Conservation (phyloP, 2,797 vertebrate genomes). For the Pangasius sanitwongsei region DNA sequence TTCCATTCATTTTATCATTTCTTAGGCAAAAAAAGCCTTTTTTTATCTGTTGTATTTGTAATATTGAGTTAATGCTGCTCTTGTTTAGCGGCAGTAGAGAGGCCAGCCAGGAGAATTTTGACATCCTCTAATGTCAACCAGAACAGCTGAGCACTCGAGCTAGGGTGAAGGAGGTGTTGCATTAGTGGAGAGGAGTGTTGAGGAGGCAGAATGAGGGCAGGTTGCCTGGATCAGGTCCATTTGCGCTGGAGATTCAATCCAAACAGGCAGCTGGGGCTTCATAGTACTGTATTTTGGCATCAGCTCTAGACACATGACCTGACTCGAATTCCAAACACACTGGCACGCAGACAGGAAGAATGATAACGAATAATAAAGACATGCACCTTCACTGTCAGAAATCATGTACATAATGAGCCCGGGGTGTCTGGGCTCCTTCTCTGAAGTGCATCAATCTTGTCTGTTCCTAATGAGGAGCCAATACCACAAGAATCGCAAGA, state of each 20-base stretch:
- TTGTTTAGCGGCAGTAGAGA: not conserved
- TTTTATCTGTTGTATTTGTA: not conserved
- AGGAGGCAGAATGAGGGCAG: constrained; percentile 1
- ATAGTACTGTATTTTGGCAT: constrained; percentile 24
- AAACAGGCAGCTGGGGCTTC: constrained; percentile 18
- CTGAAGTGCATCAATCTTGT: not conserved
- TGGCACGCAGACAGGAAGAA: not conserved
- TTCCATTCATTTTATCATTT: not conserved
- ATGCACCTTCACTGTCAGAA: constrained; percentile 8
- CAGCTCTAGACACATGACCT: constrained; percentile 4
- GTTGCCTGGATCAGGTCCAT: constrained; percentile 4
- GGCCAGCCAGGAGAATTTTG: not conserved
- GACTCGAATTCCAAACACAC: not conserved
- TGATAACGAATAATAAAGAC: constrained; percentile 5
- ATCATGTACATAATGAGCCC: constrained; percentile 1
- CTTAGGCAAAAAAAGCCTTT: not conserved
- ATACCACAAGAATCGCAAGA: not conserved
- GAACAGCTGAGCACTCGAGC: not conserved
- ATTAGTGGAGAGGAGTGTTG: constrained; percentile 1
- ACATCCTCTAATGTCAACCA: not conserved
- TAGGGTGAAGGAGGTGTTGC: not conserved
- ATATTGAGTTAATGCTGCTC: not conserved
- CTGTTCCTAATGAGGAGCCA: constrained; percentile 22
- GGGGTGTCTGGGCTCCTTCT: not conserved
- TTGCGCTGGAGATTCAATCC: not conserved